Evolutionary conservation across 2,797 vertebrate genomes (phyloP).

Genomic region (Lutjanus argentimaculatus): DNA sequence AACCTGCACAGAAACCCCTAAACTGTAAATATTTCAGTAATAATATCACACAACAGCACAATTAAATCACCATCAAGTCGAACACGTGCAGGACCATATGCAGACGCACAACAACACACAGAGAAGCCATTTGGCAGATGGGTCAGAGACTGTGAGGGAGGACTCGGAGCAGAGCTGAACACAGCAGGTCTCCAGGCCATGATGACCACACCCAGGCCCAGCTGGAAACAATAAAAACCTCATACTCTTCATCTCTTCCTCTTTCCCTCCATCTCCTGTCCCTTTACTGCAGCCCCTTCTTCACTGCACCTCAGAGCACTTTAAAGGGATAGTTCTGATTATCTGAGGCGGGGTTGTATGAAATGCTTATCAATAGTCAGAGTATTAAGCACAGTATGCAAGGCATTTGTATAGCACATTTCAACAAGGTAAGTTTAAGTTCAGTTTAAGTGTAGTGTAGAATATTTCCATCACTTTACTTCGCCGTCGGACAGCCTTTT

Average conservation of each 20-base stretch:
- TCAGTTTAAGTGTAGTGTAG: too few relatives aligned
- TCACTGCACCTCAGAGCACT: conserved; percentile 23
- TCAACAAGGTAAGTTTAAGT: too few relatives aligned
- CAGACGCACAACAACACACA: conserved; percentile 56
- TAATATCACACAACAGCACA: conserved; percentile 13
- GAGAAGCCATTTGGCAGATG: conserved; percentile 73
- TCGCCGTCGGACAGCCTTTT: too few relatives aligned
- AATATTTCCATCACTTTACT: too few relatives aligned
- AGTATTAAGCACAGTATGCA: too few relatives aligned
- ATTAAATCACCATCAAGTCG: conserved; percentile 33
- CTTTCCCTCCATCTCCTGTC: conserved; percentile 48
- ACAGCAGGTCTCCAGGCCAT: conserved; percentile 74
- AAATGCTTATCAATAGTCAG: too few relatives aligned
- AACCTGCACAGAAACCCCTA: background rate
- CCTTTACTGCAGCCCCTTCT: conserved; percentile 23
- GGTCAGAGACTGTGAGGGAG: conserved; percentile 60
- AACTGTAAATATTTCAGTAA: conserved; percentile 25
- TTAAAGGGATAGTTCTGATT: background rate
- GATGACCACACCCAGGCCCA: conserved; percentile 84
- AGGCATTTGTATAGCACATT: too few relatives aligned
- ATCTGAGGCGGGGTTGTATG: too few relatives aligned
- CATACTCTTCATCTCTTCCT: conserved; percentile 65
- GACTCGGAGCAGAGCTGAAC: conserved; percentile 66
- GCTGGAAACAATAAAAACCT: conserved; percentile 84
- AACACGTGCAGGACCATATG: conserved; percentile 45